These are phyloP conservation scores for Xestia xanthographa DNA, from an alignment of 2,888 invertebrate genomes.

Conservation along the genomic window DNA sequence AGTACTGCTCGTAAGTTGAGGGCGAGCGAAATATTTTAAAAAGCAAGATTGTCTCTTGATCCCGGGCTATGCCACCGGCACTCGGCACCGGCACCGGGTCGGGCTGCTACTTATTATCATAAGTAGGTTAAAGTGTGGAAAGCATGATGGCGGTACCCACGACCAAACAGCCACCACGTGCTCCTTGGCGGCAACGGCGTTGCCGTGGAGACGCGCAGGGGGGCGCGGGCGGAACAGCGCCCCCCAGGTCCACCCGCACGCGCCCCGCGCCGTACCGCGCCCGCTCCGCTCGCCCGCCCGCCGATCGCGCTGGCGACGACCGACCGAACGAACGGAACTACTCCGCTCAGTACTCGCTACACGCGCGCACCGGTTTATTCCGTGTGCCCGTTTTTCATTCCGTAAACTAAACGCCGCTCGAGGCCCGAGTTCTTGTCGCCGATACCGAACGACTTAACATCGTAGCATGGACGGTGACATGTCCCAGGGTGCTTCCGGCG, in stretches of 20 bases:
- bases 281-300: conserved; percentile 61
- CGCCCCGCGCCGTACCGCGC: conserved; percentile 57
- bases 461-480: conserved; percentile 83
- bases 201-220: conserved; percentile 65
- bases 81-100: not conserved
- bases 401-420: conserved; percentile 70
- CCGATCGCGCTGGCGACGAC: conserved; percentile 57
- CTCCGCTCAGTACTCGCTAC: conserved; percentile 73
- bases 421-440: conserved; percentile 67
- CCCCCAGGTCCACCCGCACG: conserved; percentile 70
- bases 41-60: not conserved
- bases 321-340: conserved; percentile 67
- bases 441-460: conserved; percentile 54
- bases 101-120: conserved; percentile 21
- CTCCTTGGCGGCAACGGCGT: conserved; percentile 61
- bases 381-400: conserved; percentile 74
- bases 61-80: not conserved
- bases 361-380: conserved; percentile 78
- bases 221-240: conserved; percentile 79
- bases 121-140: conserved; percentile 44
- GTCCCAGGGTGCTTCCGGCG: conserved; percentile 84
- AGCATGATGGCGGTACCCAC: conserved; percentile 49
- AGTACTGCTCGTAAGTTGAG: too few relatives aligned
- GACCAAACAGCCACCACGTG: conserved; percentile 64
- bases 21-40: not conserved